Evolutionary conservation across 2,113 vertebrate species (phyloP).

Genomic region (Choloepus hoffmanni): DNA sequence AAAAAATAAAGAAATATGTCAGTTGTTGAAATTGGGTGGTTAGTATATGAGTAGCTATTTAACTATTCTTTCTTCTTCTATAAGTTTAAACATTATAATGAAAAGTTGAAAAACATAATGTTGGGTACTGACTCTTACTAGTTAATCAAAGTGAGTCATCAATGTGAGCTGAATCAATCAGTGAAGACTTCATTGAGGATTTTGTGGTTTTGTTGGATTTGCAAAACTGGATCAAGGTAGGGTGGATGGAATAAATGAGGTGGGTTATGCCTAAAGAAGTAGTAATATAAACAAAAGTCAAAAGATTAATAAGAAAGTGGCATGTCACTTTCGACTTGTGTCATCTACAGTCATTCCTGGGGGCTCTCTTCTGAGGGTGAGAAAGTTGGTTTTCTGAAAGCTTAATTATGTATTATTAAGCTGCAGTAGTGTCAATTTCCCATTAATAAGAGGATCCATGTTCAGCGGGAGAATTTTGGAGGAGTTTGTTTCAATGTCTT

Average conservation of each 20-base stretch:
- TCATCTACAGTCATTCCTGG: neutral
- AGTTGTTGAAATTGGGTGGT: neutral
- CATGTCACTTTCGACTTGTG: neutral
- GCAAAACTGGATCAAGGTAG: neutral
- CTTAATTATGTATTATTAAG: neutral
- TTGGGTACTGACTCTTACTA: neutral
- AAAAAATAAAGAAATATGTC: neutral
- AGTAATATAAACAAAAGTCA: neutral
- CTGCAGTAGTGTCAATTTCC: neutral
- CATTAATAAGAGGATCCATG: neutral
- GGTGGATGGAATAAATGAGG: neutral
- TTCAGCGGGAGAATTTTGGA: constrained; percentile 34
- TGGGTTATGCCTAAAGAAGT: neutral
- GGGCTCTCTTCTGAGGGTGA: neutral
- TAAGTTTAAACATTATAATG: constrained; percentile 5
- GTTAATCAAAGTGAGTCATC: neutral
- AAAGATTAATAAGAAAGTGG: constrained; percentile 15
- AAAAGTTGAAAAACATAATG: neutral
- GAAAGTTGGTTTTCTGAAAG: neutral
- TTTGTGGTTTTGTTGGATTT: neutral
- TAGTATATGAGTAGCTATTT: neutral
- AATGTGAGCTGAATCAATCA: neutral
- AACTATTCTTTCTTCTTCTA: neutral
- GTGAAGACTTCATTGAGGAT: neutral
- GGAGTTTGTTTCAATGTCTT: neutral